Evolutionary conservation across 2,797 vertebrate species (phyloP).

Genomic region (Numenius phaeopus): DNA sequence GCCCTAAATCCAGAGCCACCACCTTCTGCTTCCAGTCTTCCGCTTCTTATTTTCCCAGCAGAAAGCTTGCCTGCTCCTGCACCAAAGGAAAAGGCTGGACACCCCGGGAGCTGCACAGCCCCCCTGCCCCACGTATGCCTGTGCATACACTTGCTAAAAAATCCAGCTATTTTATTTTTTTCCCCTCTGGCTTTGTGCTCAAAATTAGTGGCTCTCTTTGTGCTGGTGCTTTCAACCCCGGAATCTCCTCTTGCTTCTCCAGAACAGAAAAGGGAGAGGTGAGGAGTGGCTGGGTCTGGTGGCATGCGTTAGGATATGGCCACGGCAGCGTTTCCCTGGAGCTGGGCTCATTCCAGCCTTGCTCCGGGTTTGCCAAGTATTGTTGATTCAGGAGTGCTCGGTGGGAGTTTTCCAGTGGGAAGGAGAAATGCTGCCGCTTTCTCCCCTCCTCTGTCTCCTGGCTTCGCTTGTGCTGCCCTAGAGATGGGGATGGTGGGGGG

Average conservation of each 20-base stretch:
- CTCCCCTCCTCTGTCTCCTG: neutral
- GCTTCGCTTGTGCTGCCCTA: neutral
- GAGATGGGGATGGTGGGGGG: neutral
- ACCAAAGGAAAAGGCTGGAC: neutral
- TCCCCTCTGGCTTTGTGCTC: neutral
- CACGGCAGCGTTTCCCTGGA: neutral
- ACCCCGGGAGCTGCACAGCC: rapidly evolving
- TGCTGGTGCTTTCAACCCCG: neutral
- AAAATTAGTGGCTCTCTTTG: neutral
- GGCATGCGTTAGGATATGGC: rapidly evolving
- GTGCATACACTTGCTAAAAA: neutral
- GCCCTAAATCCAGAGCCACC: neutral
- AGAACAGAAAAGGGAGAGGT: neutral
- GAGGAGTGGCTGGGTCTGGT: neutral
- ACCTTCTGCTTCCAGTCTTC: neutral
- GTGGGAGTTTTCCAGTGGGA: conserved; percentile 8
- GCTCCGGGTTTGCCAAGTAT: neutral
- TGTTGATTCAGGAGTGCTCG: neutral
- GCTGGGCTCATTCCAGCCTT: conserved; percentile 15
- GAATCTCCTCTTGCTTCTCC: neutral
- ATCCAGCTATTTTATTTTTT: neutral
- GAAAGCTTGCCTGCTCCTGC: neutral
- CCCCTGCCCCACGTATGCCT: rapidly evolving
- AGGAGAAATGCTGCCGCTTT: neutral
- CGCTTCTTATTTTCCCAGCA: neutral